Evolutionary conservation across 2,888 invertebrate genomes (phyloP).

Genomic region (Lordiphosa andalusiaca): DNA sequence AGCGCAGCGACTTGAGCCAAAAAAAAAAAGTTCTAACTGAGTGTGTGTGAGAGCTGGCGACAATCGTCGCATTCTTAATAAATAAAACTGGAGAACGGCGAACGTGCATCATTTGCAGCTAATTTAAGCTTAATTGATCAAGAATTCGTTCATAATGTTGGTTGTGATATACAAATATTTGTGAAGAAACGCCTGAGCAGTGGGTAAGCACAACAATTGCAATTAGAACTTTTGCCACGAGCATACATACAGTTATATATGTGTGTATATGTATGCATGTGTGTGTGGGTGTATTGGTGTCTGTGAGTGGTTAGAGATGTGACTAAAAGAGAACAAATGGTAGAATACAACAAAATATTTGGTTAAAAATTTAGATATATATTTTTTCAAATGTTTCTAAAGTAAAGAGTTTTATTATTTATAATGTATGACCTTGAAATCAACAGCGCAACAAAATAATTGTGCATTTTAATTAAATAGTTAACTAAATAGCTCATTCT

Average conservation of each 20-base stretch:
- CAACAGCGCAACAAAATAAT: no score
- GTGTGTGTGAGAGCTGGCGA: no score
- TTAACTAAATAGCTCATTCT: no score
- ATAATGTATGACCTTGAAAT: no score
- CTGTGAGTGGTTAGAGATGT: constrained; percentile 19
- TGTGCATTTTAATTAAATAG: no score
- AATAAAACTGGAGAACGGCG: constrained; percentile 65
- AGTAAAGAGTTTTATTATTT: no score
- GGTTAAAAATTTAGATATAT: no score
- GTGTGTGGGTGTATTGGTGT: constrained; percentile 20
- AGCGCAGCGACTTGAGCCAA: no score
- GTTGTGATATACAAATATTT: constrained; percentile 78
- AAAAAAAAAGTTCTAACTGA: no score
- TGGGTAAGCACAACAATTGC: constrained; percentile 71
- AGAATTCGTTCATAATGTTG: constrained; percentile 80
- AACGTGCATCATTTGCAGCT: constrained; percentile 62
- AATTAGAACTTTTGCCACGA: constrained; percentile 45
- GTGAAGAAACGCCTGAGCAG: constrained; percentile 73
- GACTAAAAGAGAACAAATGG: constrained; percentile 10
- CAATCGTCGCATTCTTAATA: constrained; percentile 53
- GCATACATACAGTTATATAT: constrained; percentile 27
- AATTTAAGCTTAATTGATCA: constrained; percentile 79
- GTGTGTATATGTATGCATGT: not conserved
- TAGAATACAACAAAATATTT: not conserved
- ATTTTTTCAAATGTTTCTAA: no score